Percentiles rank a stretch among this genome's conserved stretches.
Evolutionary conservation across 2,113 vertebrate species (phyloP).

Genomic region (Platysteira castanea): DNA sequence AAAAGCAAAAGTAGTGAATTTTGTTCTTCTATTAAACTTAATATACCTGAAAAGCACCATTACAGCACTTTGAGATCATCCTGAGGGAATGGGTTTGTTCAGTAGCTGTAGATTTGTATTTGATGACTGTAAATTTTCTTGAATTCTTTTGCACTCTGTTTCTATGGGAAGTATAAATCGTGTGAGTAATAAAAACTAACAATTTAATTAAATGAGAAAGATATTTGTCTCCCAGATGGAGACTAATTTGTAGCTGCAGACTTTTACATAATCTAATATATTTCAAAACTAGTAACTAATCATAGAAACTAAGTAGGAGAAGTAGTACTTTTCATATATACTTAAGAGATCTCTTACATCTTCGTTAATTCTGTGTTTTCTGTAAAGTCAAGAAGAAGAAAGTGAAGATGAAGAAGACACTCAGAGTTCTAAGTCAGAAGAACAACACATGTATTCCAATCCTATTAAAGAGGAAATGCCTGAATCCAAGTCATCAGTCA

Average conservation of each 20-base stretch:
- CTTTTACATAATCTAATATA: neutral
- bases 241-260: neutral
- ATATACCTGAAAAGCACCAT: neutral
- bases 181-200: neutral
- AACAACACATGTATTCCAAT: slow-evolving; percentile 86
- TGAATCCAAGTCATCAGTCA: slow-evolving; percentile 82
- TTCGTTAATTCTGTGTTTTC: neutral
- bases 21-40: neutral
- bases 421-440: slow-evolving; percentile 85
- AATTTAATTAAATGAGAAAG: neutral
- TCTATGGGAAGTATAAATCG: neutral
- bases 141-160: neutral
- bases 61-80: neutral
- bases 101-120: neutral
- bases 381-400: slow-evolving; percentile 83
- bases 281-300: neutral
- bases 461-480: slow-evolving; percentile 86
- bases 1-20: neutral
- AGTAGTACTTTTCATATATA: neutral
- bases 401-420: slow-evolving; percentile 87
- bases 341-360: neutral
- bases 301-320: neutral
- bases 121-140: neutral
- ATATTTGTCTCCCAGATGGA: neutral
- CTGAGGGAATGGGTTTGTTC: neutral